A percentile compares a stretch with the other conserved stretches of the same genome.
These are phyloP conservation scores for Aporophyla nigra DNA, from an alignment of 2,888 invertebrate genomes.

Conservation along the genomic window DNA sequence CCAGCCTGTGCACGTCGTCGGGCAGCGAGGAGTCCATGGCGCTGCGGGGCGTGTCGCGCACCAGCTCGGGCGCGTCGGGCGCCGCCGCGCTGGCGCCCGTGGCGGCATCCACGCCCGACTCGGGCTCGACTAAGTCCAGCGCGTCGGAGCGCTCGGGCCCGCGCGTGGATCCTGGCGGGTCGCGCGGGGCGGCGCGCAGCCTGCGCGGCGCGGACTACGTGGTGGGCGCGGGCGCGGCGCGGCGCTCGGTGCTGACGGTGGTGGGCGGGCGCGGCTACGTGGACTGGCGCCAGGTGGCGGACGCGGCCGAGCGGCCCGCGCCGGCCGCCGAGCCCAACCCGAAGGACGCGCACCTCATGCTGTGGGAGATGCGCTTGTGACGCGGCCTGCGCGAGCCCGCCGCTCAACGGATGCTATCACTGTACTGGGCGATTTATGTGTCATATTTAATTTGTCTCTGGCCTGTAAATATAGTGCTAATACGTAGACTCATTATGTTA, in stretches of 20 bases:
- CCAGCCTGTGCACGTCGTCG: conserved; percentile 95
- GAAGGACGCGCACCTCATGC: conserved; percentile 96
- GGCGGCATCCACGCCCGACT: conserved; percentile 87
- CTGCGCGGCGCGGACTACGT: conserved; percentile 86
- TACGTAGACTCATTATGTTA: conserved; percentile 64
- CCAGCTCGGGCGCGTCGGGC: conserved; percentile 94
- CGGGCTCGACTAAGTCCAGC: conserved; percentile 84
- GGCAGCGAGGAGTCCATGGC: conserved; percentile 97
- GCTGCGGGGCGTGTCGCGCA: conserved; percentile 93
- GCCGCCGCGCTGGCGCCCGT: conserved; percentile 90
- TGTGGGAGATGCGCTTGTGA: conserved; percentile 94
- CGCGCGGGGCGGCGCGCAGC: conserved; percentile 82
- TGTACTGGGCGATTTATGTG: conserved; percentile 74
- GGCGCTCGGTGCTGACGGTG: conserved; percentile 95
- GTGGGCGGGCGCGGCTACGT: conserved; percentile 97
- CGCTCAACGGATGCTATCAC: conserved; percentile 62
- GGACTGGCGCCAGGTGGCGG: conserved; percentile 95
- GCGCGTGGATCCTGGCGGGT: conserved; percentile 80
- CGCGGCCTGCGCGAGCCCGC: conserved; percentile 22
- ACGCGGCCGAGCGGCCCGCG: conserved; percentile 90
- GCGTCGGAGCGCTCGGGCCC: conserved; percentile 84
- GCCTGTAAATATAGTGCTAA: conserved; percentile 74
- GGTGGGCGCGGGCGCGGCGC: conserved; percentile 86
- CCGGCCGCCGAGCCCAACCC: conserved; percentile 93
- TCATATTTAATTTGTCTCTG: conserved; percentile 78